Percentiles rank a stretch among this genome's conserved stretches.
Evolutionary conservation across 2,113 vertebrate species (phyloP).

Genomic region (Corythornis cristatus): DNA sequence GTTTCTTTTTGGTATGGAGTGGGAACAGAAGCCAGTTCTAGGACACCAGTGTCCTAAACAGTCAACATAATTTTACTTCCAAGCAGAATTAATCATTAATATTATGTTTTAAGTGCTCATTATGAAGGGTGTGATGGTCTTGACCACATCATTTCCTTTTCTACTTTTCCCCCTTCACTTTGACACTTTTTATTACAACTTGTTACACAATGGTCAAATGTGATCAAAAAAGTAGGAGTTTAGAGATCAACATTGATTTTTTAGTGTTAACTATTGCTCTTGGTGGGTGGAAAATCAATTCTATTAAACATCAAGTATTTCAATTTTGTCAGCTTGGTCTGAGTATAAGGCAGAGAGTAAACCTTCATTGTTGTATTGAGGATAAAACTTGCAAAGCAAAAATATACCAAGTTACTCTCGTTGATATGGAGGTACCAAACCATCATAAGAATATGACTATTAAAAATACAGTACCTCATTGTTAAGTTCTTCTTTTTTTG

Average conservation of each 20-base stretch:
- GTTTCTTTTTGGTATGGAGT: not conserved
- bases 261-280: conserved; percentile 35
- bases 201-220: conserved; percentile 18
- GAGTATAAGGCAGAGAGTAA: not conserved
- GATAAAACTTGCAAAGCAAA: not conserved
- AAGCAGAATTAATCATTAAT: not conserved
- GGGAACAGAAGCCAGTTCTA: not conserved
- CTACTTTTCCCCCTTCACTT: not conserved
- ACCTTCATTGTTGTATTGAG: not conserved
- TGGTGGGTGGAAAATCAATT: conserved; percentile 62
- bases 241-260: conserved; percentile 31
- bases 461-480: not conserved
- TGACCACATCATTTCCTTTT: not conserved
- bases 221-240: conserved; percentile 17
- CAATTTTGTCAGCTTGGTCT: conserved; percentile 22
- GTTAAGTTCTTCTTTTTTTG: not conserved
- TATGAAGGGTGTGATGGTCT: not conserved
- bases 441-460: not conserved
- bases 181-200: not conserved
- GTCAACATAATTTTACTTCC: not conserved
- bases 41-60: not conserved
- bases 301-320: conserved; percentile 23
- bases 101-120: not conserved
- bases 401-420: not conserved
- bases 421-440: not conserved